Base-by-base conservation (phyloP, 1,140 invertebrate genomes). In the Calycopis cecrops region DNA sequence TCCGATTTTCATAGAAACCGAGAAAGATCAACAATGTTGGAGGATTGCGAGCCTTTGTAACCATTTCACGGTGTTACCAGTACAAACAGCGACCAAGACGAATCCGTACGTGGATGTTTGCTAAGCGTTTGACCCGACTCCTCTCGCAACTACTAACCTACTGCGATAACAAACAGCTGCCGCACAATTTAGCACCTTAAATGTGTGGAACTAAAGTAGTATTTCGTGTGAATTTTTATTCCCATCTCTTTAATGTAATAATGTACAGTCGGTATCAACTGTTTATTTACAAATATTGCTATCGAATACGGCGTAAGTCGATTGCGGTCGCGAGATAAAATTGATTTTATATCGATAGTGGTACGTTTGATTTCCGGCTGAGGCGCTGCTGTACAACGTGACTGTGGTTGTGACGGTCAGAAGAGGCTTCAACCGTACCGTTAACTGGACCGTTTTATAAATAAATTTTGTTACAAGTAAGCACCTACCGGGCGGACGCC, bases 241-340 rank as follows among this genome's bases (percentile, higher is more conserved):
- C 17, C 71, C 70, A 78, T 75, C 69, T 73, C 65, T 76, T 75
- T 72, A 68, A 79, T 78, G 73, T 74, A 78, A 79, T 77, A 69
- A 77, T 76, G 74, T 76, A 73, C 79, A 74, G 79, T 76, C 67
- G 65, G 74, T 85, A 79, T 84, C 74, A 75, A 80, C 76, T 83
- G 80, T 86, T 86, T 82, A 84, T 85, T 84, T 86, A 81, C 76
- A 48, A 58, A 51, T 61, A 60, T 60, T 67, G 60, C 55, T 47
- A 50, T 47, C 48, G 57, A 38, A 48, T 56, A 44, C 38, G 63
- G 65, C 63, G 59, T 70, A 77, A 63, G 65, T 64, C 18, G 8
- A 35, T 55, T 33, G 52, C 42, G 17, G 34, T 40, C 58, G 42
- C 59, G 52, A 58, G 47, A 53, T 21, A 67, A 68, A 68, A 52